Conservation (phyloP, 92 coral and sea anemone genomes). For the Heliopora coerulea region DNA sequence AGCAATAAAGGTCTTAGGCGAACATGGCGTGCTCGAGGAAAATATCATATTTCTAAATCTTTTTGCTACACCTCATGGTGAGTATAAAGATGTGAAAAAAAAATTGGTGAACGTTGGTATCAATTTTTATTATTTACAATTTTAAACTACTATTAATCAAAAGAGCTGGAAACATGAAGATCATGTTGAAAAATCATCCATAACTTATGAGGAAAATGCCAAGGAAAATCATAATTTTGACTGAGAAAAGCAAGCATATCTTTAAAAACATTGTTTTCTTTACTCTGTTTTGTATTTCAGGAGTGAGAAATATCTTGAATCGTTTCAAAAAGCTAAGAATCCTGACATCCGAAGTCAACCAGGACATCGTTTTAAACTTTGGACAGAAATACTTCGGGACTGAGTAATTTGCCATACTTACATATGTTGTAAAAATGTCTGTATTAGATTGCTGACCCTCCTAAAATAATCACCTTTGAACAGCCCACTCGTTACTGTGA, state of each 20-base stretch:
- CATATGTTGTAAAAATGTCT: too few relatives aligned
- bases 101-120: too few relatives aligned
- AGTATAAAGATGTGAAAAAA: slow-evolving; percentile 21
- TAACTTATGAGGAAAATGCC: too few relatives aligned
- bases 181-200: too few relatives aligned
- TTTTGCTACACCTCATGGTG: slow-evolving; percentile 90
- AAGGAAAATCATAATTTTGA: too few relatives aligned
- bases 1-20: slow-evolving; percentile 81
- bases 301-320: slow-evolving; percentile 67
- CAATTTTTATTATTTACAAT: too few relatives aligned
- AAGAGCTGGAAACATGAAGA: background rate
- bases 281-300: slow-evolving; percentile 37
- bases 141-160: background rate
- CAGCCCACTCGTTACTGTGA: too few relatives aligned
- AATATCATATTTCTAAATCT: slow-evolving; percentile 79
- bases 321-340: slow-evolving; percentile 71
- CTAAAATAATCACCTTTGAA: too few relatives aligned
- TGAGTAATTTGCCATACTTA: too few relatives aligned
- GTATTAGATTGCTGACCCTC: too few relatives aligned
- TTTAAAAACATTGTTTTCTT: too few relatives aligned
- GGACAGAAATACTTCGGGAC: slow-evolving; percentile 99
- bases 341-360: slow-evolving; percentile 90
- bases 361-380: slow-evolving; percentile 79
- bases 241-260: too few relatives aligned
- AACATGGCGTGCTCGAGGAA: slow-evolving; percentile 88